Conservation (phyloP, 2,797 vertebrate species). For the Eurystomus glaucurus region DNA sequence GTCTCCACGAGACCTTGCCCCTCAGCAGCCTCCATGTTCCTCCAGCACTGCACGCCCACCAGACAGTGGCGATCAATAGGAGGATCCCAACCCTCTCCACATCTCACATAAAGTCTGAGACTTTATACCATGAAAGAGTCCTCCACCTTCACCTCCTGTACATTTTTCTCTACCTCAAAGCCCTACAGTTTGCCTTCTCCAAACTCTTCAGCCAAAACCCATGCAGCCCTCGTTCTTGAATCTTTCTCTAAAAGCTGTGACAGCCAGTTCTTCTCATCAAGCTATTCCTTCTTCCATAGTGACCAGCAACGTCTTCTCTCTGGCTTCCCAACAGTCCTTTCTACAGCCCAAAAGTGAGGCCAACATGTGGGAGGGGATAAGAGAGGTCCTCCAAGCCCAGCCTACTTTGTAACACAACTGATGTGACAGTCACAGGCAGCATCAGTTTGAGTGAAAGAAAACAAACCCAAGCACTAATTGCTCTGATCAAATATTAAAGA, state of each 20-base stretch:
- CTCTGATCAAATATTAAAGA: neutral
- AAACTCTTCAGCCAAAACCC: neutral
- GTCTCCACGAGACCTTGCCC: neutral
- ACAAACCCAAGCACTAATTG: neutral
- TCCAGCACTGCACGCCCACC: neutral
- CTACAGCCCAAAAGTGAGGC: neutral
- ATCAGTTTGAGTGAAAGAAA: neutral
- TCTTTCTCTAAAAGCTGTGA: neutral
- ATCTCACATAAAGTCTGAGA: neutral
- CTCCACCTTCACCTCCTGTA: neutral
- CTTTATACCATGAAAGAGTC: neutral
- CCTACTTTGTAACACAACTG: neutral
- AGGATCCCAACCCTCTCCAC: neutral
- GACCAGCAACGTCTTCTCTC: neutral
- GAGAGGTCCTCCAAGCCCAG: neutral
- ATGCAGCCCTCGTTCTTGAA: neutral
- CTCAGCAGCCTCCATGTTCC: neutral
- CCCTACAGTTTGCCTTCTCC: neutral
- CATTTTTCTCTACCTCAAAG: neutral
- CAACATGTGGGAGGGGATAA: neutral
- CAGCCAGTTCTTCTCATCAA: neutral
- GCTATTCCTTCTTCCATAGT: neutral
- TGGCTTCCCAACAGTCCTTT: neutral
- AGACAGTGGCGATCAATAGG: accelerated
- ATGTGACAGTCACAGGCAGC: neutral